Conservation (phyloP, 2,888 invertebrate species). For the Sminthurides aquaticus region DNA sequence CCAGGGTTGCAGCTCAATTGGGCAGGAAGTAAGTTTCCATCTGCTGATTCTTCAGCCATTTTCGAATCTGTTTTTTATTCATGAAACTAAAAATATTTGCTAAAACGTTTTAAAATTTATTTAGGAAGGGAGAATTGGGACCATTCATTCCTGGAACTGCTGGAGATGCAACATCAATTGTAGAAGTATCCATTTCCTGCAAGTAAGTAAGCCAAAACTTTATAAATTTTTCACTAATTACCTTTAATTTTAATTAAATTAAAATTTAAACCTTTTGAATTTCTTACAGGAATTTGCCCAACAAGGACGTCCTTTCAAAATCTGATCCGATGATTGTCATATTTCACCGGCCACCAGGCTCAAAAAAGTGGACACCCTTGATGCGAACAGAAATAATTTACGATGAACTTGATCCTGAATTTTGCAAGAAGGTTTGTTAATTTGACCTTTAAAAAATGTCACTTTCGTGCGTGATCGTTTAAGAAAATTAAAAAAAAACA, state of each 20-base stretch:
- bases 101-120: no score
- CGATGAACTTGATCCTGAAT: slow-evolving; percentile 51
- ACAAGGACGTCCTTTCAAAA: slow-evolving; percentile 52
- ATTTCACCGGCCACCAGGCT: slow-evolving; percentile 46
- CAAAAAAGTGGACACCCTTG: slow-evolving; percentile 46
- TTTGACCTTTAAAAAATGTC: background rate
- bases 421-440: slow-evolving; percentile 51
- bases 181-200: slow-evolving; percentile 48
- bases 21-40: slow-evolving; percentile 4
- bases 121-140: background rate
- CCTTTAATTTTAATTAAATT: background rate
- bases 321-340: slow-evolving; percentile 53
- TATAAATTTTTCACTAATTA: background rate
- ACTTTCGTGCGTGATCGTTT: no score
- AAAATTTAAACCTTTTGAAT: background rate
- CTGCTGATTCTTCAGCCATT: no score
- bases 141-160: slow-evolving; percentile 45
- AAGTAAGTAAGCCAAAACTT: slow-evolving; percentile 44
- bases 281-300: slow-evolving; percentile 50
- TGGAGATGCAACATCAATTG: slow-evolving; percentile 46
- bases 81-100: no score
- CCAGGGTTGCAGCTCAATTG: background rate
- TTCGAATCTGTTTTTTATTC: no score
- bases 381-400: slow-evolving; percentile 49
- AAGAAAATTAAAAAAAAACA: no score